phyloP scores from a whole-genome alignment of 1,140 invertebrate genomes.

The Mya arenaria region DNA sequence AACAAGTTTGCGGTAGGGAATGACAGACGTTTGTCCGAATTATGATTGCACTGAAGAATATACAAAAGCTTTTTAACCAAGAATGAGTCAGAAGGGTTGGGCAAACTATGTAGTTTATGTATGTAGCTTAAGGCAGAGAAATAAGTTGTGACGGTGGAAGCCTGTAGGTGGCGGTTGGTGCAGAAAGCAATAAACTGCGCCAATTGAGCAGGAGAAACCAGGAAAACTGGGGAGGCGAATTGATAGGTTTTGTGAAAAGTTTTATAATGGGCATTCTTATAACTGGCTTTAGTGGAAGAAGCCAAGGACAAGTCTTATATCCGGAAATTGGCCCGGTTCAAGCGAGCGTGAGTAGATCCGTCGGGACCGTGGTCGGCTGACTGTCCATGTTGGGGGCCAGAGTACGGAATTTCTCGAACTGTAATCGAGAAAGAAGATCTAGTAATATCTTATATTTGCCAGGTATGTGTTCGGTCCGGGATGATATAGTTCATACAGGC shows the following conservation, averaged over 20 bases:
- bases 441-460: too few relatives aligned
- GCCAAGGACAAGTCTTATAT: background rate
- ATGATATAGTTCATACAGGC: conserved; percentile 33
- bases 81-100: background rate
- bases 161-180: background rate
- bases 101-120: background rate
- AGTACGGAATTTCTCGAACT: too few relatives aligned
- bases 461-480: conserved; percentile 38
- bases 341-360: background rate
- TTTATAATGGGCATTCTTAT: background rate
- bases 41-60: too few relatives aligned
- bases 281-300: background rate
- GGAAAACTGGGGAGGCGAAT: background rate
- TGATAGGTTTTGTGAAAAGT: background rate
- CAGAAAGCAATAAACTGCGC: background rate
- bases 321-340: background rate
- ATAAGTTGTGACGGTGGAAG: background rate
- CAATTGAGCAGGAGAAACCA: background rate
- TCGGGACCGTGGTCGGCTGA: background rate
- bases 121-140: background rate
- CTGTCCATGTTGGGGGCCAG: conserved; percentile 1
- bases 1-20: background rate
- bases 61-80: background rate
- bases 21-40: background rate
- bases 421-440: too few relatives aligned